phyloP scores from a whole-genome alignment of 2,888 invertebrate species.

The Aporophyla lueneburgensis region DNA sequence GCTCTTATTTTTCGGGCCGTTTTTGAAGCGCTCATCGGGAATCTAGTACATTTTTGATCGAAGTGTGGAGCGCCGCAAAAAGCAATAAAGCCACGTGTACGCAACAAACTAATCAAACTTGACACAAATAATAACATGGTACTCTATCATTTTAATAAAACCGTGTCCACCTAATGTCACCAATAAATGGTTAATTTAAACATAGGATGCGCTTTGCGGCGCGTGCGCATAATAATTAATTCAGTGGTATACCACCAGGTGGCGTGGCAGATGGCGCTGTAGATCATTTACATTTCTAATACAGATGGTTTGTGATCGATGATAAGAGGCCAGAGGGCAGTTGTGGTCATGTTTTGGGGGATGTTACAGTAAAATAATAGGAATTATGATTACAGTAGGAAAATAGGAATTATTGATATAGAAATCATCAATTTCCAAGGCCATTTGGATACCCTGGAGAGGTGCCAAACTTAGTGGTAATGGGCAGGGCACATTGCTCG shows the following conservation, averaged over 20 bases:
- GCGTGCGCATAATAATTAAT: slow-evolving; percentile 86
- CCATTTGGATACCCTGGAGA: too few relatives aligned
- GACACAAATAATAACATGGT: slow-evolving; percentile 30
- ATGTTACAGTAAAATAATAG: slow-evolving; percentile 8
- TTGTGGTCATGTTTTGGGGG: slow-evolving; percentile 49
- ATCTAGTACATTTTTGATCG: too few relatives aligned
- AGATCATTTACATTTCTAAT: slow-evolving; percentile 80
- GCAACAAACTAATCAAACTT: slow-evolving; percentile 3
- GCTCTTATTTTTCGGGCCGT: too few relatives aligned
- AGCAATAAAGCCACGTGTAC: background rate
- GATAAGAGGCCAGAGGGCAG: slow-evolving; percentile 60
- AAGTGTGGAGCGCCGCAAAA: too few relatives aligned
- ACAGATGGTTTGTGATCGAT: slow-evolving; percentile 65
- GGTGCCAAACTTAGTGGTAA: too few relatives aligned
- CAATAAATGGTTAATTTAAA: slow-evolving; percentile 62
- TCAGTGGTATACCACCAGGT: slow-evolving; percentile 84
- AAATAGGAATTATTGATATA: too few relatives aligned
- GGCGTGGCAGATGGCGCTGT: slow-evolving; percentile 84
- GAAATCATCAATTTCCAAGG: too few relatives aligned
- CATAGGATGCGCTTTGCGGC: slow-evolving; percentile 71
- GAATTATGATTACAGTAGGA: background rate
- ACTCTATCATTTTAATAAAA: slow-evolving; percentile 39
- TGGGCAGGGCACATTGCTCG: too few relatives aligned
- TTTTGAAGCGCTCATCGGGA: too few relatives aligned
- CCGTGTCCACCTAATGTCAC: slow-evolving; percentile 49